These are phyloP conservation scores for Rhopalosiphum padi DNA, from an alignment of 1,140 invertebrate species.

Conservation along the genomic window DNA sequence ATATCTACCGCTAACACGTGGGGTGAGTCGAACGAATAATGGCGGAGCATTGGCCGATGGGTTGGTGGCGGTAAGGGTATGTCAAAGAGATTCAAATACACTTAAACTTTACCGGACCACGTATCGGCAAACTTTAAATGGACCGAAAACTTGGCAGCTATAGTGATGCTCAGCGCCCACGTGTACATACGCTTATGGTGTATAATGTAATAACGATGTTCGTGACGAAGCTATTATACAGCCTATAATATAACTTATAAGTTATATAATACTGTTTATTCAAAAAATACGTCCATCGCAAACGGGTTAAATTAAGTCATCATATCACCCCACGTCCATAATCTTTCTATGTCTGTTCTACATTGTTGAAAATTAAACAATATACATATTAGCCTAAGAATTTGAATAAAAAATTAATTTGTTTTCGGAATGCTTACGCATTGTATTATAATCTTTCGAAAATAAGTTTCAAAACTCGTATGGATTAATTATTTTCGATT, in stretches of 20 bases:
- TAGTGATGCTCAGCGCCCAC: not conserved
- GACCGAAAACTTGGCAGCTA: slow-evolving; percentile 40
- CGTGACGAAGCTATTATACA: slow-evolving; percentile 35
- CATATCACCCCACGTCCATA: not conserved
- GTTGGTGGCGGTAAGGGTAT: not conserved
- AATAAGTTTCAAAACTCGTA: not conserved
- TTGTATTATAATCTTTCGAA: not conserved
- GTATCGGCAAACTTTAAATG: slow-evolving; percentile 53
- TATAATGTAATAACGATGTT: slow-evolving; percentile 56
- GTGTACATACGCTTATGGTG: not conserved
- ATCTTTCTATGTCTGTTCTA: not conserved
- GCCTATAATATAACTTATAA: slow-evolving; percentile 38
- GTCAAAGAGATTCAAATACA: slow-evolving; percentile 41
- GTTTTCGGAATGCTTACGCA: not conserved
- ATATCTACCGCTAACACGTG: no score
- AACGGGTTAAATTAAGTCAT: not conserved
- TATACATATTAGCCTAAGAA: not conserved
- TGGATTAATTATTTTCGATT: not conserved
- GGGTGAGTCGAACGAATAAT: not conserved
- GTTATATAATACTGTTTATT: slow-evolving; percentile 34
- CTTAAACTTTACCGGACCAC: slow-evolving; percentile 44
- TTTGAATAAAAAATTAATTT: not conserved
- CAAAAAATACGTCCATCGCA: slow-evolving; percentile 3
- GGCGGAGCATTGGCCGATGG: not conserved
- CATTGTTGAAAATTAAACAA: not conserved